Conservation (phyloP, 1,140 invertebrate genomes). For the Procambarus virginalis region DNA sequence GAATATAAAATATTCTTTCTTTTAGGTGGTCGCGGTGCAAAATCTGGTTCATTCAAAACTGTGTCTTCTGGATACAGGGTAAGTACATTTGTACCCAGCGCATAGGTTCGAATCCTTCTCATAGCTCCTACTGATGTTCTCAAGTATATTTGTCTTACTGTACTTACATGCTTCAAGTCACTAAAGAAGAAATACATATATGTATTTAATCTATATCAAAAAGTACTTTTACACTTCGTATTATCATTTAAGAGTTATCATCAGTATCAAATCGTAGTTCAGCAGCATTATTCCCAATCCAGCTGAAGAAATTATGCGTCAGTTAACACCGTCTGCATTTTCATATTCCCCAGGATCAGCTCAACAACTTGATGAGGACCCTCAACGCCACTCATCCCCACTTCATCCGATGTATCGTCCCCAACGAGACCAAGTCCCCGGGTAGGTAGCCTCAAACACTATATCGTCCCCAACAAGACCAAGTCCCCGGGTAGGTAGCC, state of each 20-base stretch:
- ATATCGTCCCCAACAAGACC: neutral
- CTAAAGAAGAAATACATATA: too few relatives aligned
- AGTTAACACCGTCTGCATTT: slow-evolving; percentile 76
- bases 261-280: too few relatives aligned
- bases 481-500: slow-evolving; percentile 50
- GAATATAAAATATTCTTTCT: neutral
- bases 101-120: too few relatives aligned
- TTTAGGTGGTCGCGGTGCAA: slow-evolving; percentile 79
- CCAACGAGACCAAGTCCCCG: slow-evolving; percentile 51
- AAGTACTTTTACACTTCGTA: too few relatives aligned
- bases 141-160: too few relatives aligned
- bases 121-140: too few relatives aligned
- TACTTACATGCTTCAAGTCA: too few relatives aligned
- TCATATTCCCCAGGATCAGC: slow-evolving; percentile 29
- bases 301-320: too few relatives aligned
- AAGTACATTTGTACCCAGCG: neutral
- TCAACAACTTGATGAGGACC: slow-evolving; percentile 56
- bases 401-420: slow-evolving; percentile 58
- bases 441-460: slow-evolving; percentile 72
- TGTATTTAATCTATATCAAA: too few relatives aligned
- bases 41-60: slow-evolving; percentile 44
- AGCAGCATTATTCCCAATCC: too few relatives aligned
- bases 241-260: too few relatives aligned
- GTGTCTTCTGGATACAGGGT: slow-evolving; percentile 60
- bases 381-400: slow-evolving; percentile 54